phyloP scores from a whole-genome alignment of 2,797 vertebrate genomes.

The Tamandua tetradactyla region DNA sequence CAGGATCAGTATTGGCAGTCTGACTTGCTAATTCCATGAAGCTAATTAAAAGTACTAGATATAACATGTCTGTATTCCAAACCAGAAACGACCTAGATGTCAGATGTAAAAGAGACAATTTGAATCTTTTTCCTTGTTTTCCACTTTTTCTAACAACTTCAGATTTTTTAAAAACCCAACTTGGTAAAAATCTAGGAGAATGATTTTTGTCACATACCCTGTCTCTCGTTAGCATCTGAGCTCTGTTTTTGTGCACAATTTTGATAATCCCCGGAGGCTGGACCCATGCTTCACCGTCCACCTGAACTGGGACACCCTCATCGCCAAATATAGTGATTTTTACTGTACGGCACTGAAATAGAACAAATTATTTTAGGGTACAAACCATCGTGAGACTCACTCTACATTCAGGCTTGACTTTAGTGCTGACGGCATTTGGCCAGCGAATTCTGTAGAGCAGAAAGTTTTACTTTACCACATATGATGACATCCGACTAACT shows the following conservation, averaged over 20 bases:
- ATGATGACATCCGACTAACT: not conserved
- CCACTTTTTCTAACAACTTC: not conserved
- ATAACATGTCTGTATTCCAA: not conserved
- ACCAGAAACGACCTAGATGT: not conserved
- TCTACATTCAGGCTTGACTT: conserved; percentile 44
- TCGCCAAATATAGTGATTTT: conserved; percentile 99
- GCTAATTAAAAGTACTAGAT: conserved; percentile 8
- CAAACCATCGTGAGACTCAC: not conserved
- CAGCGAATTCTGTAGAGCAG: conserved; percentile 40
- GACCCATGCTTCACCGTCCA: conserved; percentile 98
- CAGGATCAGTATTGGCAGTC: not conserved
- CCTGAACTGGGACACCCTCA: conserved; percentile 97
- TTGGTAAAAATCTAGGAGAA: not conserved
- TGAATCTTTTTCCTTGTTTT: conserved; percentile 31
- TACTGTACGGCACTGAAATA: conserved; percentile 94
- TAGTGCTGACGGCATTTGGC: conserved; percentile 60
- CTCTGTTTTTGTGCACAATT: conserved; percentile 98
- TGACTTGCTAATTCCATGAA: not conserved
- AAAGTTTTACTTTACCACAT: conserved; percentile 44
- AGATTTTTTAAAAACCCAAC: not conserved
- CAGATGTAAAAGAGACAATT: conserved; percentile 9
- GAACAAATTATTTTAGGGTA: conserved; percentile 58
- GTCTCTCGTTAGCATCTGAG: conserved; percentile 98
- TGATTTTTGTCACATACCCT: conserved; percentile 87
- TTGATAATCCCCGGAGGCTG: conserved; percentile 98